Percentiles rank a stretch among this genome's conserved stretches.
Evolutionary conservation across 2,888 invertebrate species (phyloP).

Genomic region (Eupeodes latifasciatus): DNA sequence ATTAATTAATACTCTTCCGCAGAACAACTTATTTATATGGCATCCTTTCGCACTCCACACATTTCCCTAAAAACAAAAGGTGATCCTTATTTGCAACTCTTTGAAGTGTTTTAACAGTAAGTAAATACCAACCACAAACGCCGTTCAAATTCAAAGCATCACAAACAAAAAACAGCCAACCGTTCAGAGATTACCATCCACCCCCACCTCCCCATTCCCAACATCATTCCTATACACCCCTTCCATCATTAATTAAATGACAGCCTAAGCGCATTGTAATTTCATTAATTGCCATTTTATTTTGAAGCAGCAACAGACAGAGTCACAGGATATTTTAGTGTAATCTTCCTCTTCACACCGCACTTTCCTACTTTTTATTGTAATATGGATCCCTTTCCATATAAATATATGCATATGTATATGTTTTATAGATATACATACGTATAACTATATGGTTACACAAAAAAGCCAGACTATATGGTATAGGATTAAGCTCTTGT

Average conservation of each 20-base stretch:
- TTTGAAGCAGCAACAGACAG: constrained; percentile 41
- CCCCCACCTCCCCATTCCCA: background rate
- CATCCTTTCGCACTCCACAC: background rate
- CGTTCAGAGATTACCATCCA: background rate
- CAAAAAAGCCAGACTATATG: constrained; percentile 23
- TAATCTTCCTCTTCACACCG: constrained; percentile 32
- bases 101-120: constrained; percentile 58
- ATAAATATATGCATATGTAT: too few relatives aligned
- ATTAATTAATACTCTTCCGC: background rate
- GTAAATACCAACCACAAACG: constrained; percentile 56
- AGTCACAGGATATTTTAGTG: constrained; percentile 41
- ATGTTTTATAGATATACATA: too few relatives aligned
- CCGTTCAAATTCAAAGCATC: constrained; percentile 26
- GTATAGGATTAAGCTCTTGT: constrained; percentile 46
- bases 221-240: background rate
- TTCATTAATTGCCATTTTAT: constrained; percentile 75
- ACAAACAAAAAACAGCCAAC: constrained; percentile 25
- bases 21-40: background rate
- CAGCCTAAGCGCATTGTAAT: constrained; percentile 73
- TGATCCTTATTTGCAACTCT: constrained; percentile 51
- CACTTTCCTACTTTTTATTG: background rate
- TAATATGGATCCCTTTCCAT: background rate
- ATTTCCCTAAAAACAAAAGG: background rate
- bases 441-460: constrained; percentile 13
- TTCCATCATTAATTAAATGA: constrained; percentile 66